Base-by-base conservation (phyloP, 2,888 invertebrate genomes). In the Atrina japonica region DNA sequence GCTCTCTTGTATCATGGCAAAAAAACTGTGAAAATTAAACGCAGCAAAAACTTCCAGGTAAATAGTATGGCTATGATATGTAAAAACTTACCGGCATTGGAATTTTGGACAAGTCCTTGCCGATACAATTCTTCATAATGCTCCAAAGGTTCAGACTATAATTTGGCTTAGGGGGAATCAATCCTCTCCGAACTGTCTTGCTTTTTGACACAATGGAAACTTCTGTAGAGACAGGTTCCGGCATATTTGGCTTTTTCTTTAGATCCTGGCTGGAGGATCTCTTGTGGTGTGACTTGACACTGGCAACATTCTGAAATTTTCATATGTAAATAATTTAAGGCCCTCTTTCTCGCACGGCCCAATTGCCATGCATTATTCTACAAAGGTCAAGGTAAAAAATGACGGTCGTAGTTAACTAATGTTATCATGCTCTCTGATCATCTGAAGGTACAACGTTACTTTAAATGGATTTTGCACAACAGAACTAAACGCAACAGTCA, bases 111-210 rank as follows among this genome's bases (percentile, higher is more conserved):
- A 99, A 93, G 91, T 99, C 99, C 92, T 99, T 99, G 89, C 99
- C 99, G 89, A 99, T 99, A 91, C 99, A 99, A 91, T 99, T 99
- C 91, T 99, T 99, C 97, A 99, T 98, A 86, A 99, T 98, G 84
- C 97, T 97, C 99, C 99, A 99, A 60, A 99, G 92, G 89, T 96
- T 99, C 49, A 99, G 93, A 66, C 98, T 97, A 91, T 90, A 89
- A 78, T 90, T 90, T 29, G 91, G 91, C 91, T 97, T 96, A 81
- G 97, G 96, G 7, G 97, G 96, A 65, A 99, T 96, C 67, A 94
- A 92, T 66, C 92, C 93, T 67, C 99, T 93, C 66, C 98, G 93
- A 27, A 72, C 66, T 27, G 73, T 59, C 41, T 64, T 70, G 14
- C 27, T 47, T 21, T 49, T 61, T 18, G 49, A 49, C 7, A 27